Percentiles rank a stretch among this genome's conserved stretches.
Evolutionary conservation across 2,797 vertebrate species (phyloP).

Genomic region (Ptychadena robeensis): DNA sequence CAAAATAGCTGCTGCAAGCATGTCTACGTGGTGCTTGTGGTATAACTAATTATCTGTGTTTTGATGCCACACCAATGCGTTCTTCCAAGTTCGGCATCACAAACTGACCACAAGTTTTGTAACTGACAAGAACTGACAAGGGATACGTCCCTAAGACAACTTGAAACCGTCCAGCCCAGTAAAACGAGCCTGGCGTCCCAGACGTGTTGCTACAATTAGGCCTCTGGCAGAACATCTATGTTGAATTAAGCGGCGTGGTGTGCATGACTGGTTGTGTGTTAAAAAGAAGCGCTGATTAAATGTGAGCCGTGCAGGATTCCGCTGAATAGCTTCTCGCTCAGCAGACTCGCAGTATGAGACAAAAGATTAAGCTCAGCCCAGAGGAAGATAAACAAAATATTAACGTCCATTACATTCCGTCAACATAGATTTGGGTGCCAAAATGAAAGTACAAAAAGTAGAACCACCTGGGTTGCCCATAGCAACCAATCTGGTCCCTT

Average conservation of each 20-base stretch:
- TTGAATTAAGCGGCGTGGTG: not conserved
- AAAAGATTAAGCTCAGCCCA: not conserved
- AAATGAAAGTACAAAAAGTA: not conserved
- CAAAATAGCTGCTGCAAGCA: not conserved
- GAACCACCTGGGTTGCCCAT: not conserved
- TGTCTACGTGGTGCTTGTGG: not conserved
- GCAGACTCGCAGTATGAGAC: conserved; percentile 18
- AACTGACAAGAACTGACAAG: not conserved
- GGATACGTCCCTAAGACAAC: not conserved
- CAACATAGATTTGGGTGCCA: not conserved
- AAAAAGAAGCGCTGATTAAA: conserved; percentile 12
- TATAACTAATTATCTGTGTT: not conserved
- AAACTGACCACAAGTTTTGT: not conserved
- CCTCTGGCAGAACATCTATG: conserved; percentile 5
- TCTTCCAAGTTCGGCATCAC: not conserved
- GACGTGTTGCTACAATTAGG: not conserved
- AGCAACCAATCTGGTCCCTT: not conserved
- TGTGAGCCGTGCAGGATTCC: conserved; percentile 26
- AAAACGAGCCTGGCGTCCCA: conserved; percentile 6
- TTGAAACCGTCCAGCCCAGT: not conserved
- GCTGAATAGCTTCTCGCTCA: conserved; percentile 27
- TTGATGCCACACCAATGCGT: not conserved
- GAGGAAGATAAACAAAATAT: conserved; percentile 34
- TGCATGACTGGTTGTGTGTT: conserved; percentile 23
- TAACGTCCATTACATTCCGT: not conserved